Percentiles rank a stretch among this genome's conserved stretches.
Conservation (phyloP, 2,113 vertebrate species). For the Scolopax mira region DNA sequence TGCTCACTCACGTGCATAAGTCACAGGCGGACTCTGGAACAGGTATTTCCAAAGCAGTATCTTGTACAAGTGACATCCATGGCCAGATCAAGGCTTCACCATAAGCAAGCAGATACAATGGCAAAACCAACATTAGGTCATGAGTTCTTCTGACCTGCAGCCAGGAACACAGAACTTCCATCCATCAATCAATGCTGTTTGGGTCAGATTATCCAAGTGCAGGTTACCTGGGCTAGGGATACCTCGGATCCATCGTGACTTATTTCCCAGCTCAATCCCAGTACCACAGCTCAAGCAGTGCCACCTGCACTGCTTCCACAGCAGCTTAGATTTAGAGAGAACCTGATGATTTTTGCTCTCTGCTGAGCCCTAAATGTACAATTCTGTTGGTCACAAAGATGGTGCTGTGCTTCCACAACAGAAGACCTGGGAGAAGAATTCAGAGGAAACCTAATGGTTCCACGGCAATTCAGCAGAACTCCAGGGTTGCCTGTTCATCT, state of each 20-base stretch:
- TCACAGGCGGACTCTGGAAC: not conserved
- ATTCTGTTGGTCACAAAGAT: not conserved
- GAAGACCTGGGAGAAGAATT: not conserved
- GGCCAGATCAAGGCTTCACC: not conserved
- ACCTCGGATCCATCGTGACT: not conserved
- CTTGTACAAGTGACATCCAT: not conserved
- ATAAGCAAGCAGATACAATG: not conserved
- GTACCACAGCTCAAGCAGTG: not conserved
- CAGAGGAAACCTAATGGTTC: not conserved
- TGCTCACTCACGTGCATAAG: not conserved
- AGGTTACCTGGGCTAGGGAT: not conserved
- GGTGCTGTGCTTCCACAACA: not conserved
- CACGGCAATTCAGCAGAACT: not conserved
- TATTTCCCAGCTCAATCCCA: not conserved
- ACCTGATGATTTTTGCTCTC: not conserved
- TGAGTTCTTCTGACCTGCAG: not conserved
- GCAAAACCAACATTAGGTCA: not conserved
- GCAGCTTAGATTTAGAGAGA: not conserved
- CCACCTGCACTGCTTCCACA: not conserved
- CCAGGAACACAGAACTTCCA: not conserved
- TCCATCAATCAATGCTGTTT: not conserved
- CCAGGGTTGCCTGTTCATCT: rapidly evolving
- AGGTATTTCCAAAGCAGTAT: not conserved
- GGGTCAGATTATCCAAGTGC: not conserved
- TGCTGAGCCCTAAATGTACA: not conserved